phyloP scores from a whole-genome alignment of 2,113 vertebrate genomes.

The Brachypteracias leptosomus region DNA sequence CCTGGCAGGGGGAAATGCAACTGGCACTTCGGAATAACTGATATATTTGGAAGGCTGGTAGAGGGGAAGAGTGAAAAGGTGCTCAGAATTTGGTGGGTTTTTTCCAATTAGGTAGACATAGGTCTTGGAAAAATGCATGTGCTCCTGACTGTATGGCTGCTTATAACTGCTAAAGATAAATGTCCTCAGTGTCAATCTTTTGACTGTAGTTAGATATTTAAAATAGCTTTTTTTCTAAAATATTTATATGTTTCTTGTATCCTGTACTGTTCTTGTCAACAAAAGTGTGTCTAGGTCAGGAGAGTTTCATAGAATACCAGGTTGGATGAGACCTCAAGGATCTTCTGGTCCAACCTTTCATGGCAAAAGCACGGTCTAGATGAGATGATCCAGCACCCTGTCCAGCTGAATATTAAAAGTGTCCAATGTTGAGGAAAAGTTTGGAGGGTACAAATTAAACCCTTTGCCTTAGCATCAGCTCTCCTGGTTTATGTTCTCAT shows the following conservation, averaged over 20 bases:
- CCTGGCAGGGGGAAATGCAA: conserved; percentile 2
- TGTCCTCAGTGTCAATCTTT: background rate
- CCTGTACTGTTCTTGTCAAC: background rate
- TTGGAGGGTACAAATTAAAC: background rate
- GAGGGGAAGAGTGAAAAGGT: conserved; percentile 1
- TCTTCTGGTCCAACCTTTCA: background rate
- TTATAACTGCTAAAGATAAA: background rate
- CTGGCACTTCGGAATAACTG: background rate
- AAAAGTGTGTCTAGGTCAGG: background rate
- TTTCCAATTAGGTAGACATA: background rate
- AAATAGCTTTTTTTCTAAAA: background rate
- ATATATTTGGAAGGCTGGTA: background rate
- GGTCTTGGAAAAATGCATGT: background rate
- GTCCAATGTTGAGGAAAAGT: background rate
- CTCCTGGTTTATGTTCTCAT: background rate
- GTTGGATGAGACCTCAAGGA: background rate
- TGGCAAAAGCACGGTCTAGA: background rate
- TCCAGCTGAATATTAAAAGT: background rate
- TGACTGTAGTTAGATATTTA: background rate
- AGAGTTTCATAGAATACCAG: background rate
- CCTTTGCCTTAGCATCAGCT: background rate
- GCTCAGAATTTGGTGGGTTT: background rate
- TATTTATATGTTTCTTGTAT: background rate
- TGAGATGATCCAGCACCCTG: background rate
- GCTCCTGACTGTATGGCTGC: background rate